These are phyloP conservation scores for Axinella damicornis DNA, from an alignment of 37 sponge, comb jelly and placozoan genomes.

Conservation along the genomic window DNA sequence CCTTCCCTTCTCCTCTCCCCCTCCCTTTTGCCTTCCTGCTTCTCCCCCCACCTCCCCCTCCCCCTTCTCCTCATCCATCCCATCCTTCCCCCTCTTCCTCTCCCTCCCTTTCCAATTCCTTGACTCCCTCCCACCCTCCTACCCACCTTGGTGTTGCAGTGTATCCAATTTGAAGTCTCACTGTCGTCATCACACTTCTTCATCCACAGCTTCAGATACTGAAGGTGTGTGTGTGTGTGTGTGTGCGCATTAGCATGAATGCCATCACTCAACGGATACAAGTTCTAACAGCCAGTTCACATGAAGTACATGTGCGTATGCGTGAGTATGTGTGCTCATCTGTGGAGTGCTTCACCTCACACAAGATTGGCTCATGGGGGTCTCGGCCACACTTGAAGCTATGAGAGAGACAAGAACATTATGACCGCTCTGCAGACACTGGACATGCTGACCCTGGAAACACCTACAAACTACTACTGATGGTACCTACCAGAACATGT, in stretches of 20 bases:
- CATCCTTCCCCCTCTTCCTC: no score
- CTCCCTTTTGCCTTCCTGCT: no score
- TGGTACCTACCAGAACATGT: slow-evolving; percentile 89
- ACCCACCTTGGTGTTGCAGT: slow-evolving; percentile 86
- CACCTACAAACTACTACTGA: background rate
- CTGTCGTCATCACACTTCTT: slow-evolving; percentile 97
- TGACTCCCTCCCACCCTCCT: no score
- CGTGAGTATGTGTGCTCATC: background rate
- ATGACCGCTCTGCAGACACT: background rate
- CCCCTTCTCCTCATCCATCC: no score
- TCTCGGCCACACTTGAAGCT: slow-evolving; percentile 73
- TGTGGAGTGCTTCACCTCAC: slow-evolving; percentile 5
- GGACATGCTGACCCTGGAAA: no score
- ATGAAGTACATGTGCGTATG: slow-evolving; percentile 18
- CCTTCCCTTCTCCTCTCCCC: no score
- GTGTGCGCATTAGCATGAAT: no score
- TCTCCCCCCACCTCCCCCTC: no score
- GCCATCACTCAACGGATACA: no score
- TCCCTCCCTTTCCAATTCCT: no score
- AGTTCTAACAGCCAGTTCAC: no score
- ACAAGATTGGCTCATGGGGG: slow-evolving; percentile 67
- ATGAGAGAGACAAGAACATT: background rate
- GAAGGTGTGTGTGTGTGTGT: slow-evolving; percentile 29
- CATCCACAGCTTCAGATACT: slow-evolving; percentile 77
- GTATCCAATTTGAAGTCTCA: slow-evolving; percentile 95